A percentile compares a stretch with the other conserved stretches of the same genome.
phyloP scores from a whole-genome alignment of 2,113 vertebrate genomes.

The Clarias batrachus region DNA sequence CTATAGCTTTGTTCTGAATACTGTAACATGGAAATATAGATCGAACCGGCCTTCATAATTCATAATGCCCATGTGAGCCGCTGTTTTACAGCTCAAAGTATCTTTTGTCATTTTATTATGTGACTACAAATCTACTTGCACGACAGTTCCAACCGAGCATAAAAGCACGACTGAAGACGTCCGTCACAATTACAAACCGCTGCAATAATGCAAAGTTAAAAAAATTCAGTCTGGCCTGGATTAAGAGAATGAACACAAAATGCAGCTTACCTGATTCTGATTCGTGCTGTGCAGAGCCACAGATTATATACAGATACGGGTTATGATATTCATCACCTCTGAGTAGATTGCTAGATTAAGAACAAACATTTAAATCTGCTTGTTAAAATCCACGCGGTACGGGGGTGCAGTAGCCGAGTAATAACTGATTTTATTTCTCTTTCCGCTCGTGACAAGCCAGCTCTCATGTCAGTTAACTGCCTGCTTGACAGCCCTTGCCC shows the following conservation, averaged over 20 bases:
- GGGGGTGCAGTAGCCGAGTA: neutral
- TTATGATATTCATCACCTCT: neutral
- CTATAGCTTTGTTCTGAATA: slow-evolving; percentile 17
- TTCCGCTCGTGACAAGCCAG: neutral
- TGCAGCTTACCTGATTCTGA: slow-evolving; percentile 50
- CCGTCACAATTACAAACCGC: neutral
- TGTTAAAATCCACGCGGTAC: neutral
- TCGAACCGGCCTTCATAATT: neutral
- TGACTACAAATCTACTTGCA: neutral
- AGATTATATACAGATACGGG: neutral
- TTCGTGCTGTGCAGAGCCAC: neutral
- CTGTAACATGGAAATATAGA: slow-evolving; percentile 18
- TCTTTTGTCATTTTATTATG: neutral
- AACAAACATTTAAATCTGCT: neutral
- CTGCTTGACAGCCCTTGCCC: neutral
- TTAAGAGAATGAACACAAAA: slow-evolving; percentile 9
- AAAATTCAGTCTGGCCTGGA: slow-evolving; percentile 2
- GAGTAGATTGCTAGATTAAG: neutral
- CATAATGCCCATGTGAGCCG: neutral
- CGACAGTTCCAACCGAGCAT: neutral
- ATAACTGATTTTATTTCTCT: neutral
- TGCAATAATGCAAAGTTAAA: neutral
- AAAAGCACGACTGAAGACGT: neutral
- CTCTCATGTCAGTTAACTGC: neutral
- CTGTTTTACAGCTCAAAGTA: neutral